phyloP scores from a whole-genome alignment of 2,797 vertebrate genomes.

The Leptodactylus fallax region DNA sequence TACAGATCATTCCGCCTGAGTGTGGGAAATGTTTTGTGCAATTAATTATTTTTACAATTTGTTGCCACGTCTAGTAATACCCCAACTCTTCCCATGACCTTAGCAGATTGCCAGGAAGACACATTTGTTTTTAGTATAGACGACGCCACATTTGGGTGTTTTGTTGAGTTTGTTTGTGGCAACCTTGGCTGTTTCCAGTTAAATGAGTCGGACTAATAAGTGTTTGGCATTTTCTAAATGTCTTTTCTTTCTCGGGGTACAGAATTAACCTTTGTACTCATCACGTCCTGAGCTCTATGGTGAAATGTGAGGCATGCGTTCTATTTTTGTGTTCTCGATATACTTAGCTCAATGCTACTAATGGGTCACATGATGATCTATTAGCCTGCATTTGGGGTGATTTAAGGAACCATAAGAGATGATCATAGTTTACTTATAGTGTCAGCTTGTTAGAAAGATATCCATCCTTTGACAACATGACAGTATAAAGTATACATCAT shows the following conservation, averaged over 20 bases:
- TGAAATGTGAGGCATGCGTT: conserved; percentile 8
- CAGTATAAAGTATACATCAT: background rate
- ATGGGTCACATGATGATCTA: background rate
- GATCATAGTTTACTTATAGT: background rate
- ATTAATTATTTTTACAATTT: background rate
- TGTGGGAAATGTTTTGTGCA: background rate
- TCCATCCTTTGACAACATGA: background rate
- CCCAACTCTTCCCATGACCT: background rate
- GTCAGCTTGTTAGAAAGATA: background rate
- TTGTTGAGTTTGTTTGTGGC: background rate
- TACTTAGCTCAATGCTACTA: background rate
- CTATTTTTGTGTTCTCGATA: background rate
- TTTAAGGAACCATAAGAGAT: background rate
- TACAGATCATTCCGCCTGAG: background rate
- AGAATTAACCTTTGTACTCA: conserved; percentile 7
- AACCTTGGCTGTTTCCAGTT: background rate
- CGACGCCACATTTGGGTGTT: conserved; percentile 1
- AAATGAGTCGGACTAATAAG: background rate
- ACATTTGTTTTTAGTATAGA: background rate
- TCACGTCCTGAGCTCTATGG: background rate
- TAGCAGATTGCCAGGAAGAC: background rate
- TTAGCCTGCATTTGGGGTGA: background rate
- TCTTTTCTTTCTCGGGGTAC: background rate
- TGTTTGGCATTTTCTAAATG: background rate
- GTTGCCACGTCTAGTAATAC: background rate